These are phyloP conservation scores for Lonchura striata DNA, from an alignment of 2,113 vertebrate genomes.

Conservation along the genomic window DNA sequence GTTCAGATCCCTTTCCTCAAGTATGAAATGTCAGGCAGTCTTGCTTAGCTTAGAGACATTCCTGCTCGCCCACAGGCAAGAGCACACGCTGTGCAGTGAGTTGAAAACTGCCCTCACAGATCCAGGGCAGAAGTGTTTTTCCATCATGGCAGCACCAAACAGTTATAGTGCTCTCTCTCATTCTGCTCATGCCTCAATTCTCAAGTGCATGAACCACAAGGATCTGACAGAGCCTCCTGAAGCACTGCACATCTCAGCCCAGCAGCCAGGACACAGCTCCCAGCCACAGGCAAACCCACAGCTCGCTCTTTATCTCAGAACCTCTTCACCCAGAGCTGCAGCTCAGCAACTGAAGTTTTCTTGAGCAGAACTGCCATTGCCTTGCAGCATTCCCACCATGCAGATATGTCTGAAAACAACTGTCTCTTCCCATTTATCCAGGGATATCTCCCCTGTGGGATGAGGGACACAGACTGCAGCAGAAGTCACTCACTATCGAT, in stretches of 20 bases:
- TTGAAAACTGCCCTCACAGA: background rate
- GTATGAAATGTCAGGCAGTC: background rate
- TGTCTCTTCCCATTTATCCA: background rate
- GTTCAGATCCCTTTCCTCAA: background rate
- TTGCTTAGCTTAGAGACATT: background rate
- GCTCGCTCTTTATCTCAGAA: background rate
- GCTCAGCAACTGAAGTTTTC: fast-evolving
- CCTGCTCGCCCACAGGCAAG: background rate
- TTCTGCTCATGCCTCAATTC: background rate
- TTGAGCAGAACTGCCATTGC: fast-evolving
- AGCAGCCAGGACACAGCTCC: background rate
- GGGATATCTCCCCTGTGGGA: fast-evolving
- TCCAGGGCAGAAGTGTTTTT: background rate
- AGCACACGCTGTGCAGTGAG: background rate
- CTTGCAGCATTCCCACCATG: background rate
- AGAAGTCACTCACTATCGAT: slow-evolving; percentile 84
- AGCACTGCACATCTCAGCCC: background rate
- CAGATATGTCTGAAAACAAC: background rate
- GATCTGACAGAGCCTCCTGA: background rate
- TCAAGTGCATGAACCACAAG: background rate
- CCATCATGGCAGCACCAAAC: background rate
- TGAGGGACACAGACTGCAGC: background rate
- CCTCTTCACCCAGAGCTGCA: background rate
- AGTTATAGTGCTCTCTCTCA: background rate
- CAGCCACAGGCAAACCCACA: background rate